Evolutionary conservation across 2,797 vertebrate genomes (phyloP), one percentile per base, ranked within the genome.

Genomic region (Hapalemur alaotrensis): DNA sequence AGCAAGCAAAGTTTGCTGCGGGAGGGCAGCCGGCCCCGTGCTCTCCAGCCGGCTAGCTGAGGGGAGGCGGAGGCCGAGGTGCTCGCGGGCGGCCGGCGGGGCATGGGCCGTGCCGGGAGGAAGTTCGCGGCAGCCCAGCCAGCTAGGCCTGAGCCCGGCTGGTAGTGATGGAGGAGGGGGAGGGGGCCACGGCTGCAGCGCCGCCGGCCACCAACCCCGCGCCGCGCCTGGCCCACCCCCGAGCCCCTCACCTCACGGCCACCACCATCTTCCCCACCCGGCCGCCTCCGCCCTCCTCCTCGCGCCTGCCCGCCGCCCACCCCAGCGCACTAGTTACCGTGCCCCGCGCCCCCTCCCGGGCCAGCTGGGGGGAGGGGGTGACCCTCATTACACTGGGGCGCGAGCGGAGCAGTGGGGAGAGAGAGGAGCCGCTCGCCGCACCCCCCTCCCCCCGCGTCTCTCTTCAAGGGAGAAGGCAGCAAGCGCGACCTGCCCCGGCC

Each of bases 401-500:
- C 94, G 80, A 95, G 97, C 89, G 41, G 88, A 93, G 96, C 89
- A 35, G 65, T 67, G 91, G 95, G 86, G 96, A 80, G 94, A 84
- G 94, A 93, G 93, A 46, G 43, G 95, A 93, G 93, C 92, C 80
- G 91, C 97, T 96, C 84, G 86, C 96, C 83, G 96, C 94, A 79
- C 94, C 95, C 92, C 93, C 96, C 94, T 70, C 97, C 97, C 97
- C 98, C 96, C 94, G 89, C 96, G 95, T 96, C 91, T 91, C 85
- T 97, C 94, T 94, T 88, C 95, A 38, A 92, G 90, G 92, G 41
- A 95, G 93, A 91, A 93, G 96, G 93, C 95, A 97, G 98, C 96
- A 30, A 98, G 88, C 92, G 91, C 98, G 98, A 98, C 97, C 97
- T 97, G 97, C 97, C 98, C 97, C 97, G 98, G 98, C 97, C 98